Evolutionary conservation across 2,797 vertebrate species (phyloP), one percentile per base, ranked within the genome.

Genomic region (Allobates femoralis): DNA sequence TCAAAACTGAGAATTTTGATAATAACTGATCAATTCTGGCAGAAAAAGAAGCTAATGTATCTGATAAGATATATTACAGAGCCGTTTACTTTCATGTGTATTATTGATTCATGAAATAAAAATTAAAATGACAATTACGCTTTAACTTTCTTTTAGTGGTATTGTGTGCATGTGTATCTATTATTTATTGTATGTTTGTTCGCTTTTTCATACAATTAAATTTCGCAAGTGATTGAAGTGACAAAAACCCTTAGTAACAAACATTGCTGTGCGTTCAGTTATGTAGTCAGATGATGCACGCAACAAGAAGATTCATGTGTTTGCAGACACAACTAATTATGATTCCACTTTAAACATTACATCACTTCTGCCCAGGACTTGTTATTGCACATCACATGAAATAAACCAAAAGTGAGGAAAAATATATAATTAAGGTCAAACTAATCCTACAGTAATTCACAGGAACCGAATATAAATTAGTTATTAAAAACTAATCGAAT

Each of bases 291-390:
- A 58, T 34, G 53, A 83, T 55, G 74, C 80, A 41, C 30, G 6
- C 23, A 83, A 78, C 80, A 87, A 83, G 86, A 75, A 78, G 28
- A 28, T 69, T 69, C 73, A 69, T 78, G 74, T 83, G 58, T 62
- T 21, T 58, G 60, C 23, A 67, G 75, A 83, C 75, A 60, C 50
- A 83, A 21, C 18, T 66, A 87, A 83, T 79, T 83, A 83, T 50
- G 55, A 81, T 64, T 64, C 71, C n/a, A 51, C 84, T 79, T 69
- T 66, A 74, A 74, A 86, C 56, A 75, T 86, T 81, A 78, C 85
- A 64, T 37, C 28, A 53, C 21, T 64, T 64, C 56, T 64, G 78
- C 26, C 79, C 32, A 16, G 62, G 56, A 28, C 67, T 64, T 86
- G 84, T 80, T 80, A 41, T 64, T 86, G 71, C 78, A 58, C 67